Base-by-base conservation (phyloP, 2,888 invertebrate species). In the Drosophila kuntzei region DNA sequence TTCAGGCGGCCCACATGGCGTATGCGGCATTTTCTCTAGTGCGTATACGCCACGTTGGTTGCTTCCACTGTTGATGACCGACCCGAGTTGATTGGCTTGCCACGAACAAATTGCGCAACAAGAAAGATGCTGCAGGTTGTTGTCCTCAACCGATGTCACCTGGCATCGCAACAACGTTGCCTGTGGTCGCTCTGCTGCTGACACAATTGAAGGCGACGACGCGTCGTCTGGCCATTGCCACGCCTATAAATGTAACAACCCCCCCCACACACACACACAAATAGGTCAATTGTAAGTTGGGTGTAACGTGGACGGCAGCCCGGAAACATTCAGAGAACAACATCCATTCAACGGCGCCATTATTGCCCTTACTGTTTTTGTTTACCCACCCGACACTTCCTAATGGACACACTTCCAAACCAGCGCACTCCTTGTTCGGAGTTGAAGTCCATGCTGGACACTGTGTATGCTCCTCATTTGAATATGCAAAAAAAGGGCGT, bases 141-240 rank as follows among this genome's bases (percentile, higher is more conserved):
- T 86, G 82, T 86, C 86, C 86, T 78, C 70, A 58, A 43, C 64
- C 34, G 59, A 37, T 66, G 65, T 63, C 66, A 82, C 80, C 77
- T 73, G 68, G 39, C 51, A 32, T 39, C 37, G n/a, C 47, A 12
- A 18, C 29, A 16, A 29, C 22, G 22, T 43, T 44, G 34, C 39
- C 59, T 18, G 49, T 57, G 37, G 59, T 49, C 44, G 49, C 50
- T 14, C 18, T 43, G 49, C 58, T 7, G 32, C 34, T 55, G 43
- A 43, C 55, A 46, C 47, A 34, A 51, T 50, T 53, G 46, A 47
- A 32, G 32, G 47, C 47, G 29, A 32, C 12, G 20, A 27, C 20
- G 34, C 51, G 32, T 5, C 44, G 53, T 53, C 61, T 62, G 76
- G n/a, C 62, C 64, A 60, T n/a, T 55, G 64, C 65, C 74, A 73